Base-by-base conservation (phyloP, 2,888 invertebrate species). In the Drosophila parthenogenetica region DNA sequence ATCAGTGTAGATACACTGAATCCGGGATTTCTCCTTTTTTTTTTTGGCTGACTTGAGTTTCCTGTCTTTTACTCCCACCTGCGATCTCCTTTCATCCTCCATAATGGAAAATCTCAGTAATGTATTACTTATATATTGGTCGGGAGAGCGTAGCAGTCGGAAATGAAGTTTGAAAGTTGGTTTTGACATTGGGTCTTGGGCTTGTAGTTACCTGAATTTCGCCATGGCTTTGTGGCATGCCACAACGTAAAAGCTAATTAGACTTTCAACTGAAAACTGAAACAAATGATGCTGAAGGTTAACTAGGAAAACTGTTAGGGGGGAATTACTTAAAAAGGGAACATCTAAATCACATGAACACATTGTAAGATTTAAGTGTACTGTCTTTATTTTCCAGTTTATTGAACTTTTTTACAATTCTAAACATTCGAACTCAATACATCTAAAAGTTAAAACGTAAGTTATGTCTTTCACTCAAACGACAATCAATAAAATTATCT, bases 211-310 rank as follows among this genome's bases (percentile, higher is more conserved):
- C 39, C 14, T 39, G 5, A 49, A 22, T 14, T 22, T n/a, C 57
- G 57, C n/a, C 55, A 59, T 50, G 63, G 62, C 14, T 32, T 35
- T 48, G 75, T 48, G 87, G 81, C 66, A 29, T 49, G 71, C 88
- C 88, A 49, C 88, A 78, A 82, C 78, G 83, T 73, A 75, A 86
- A 80, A 88, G 83, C 83, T 83, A 87, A 83, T 83, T 83, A 83
- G 80, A 67, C 64, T 71, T 69, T 71, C 64, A 73, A 58, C 83
- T 75, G 78, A 73, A 82, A 85, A 69, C 43, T 49, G 48, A 48
- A 69, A 77, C 59, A 69, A 74, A 79, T 75, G 59, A 73, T 71
- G 71, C 63, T 64, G 58, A 42, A n/a, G 39, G 22, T 25, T 25
- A 19, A 22, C 22, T 32, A 16, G 11, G 7, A 10, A 45, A 48